phyloP scores from a whole-genome alignment of 2,888 invertebrate genomes.

The Morinoia aosen region DNA sequence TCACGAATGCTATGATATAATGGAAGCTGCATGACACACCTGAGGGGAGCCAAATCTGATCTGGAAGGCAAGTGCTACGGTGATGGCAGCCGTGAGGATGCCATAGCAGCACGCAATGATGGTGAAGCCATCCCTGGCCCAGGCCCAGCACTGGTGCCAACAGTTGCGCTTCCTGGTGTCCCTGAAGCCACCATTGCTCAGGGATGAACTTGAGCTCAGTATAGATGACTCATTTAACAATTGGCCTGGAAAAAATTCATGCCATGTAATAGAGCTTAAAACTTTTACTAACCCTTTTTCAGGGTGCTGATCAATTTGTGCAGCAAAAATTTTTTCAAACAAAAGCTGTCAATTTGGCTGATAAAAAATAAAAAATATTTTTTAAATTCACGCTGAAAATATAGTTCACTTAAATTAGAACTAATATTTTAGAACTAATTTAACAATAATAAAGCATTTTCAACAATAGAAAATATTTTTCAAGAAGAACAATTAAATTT shows the following conservation, averaged over 20 bases:
- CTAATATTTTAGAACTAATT: too few species aligned
- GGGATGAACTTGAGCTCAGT: neutral
- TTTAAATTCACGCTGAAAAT: too few species aligned
- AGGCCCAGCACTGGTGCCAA: slow-evolving; percentile 57
- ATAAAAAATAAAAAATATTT: too few species aligned
- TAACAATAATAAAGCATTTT: too few species aligned
- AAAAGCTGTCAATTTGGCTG: too few species aligned
- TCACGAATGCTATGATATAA: neutral
- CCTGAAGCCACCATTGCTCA: slow-evolving; percentile 32
- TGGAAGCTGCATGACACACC: slow-evolving; percentile 73
- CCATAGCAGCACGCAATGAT: slow-evolving; percentile 80
- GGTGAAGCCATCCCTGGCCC: slow-evolving; percentile 75
- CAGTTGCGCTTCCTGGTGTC: slow-evolving; percentile 55
- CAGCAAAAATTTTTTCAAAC: neutral
- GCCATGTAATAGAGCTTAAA: neutral
- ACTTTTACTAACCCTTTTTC: neutral
- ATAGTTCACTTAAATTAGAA: too few species aligned
- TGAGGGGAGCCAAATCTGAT: slow-evolving; percentile 82
- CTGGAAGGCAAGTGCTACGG: slow-evolving; percentile 81
- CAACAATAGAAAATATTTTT: too few species aligned
- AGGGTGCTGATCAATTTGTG: neutral
- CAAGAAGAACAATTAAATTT: too few species aligned
- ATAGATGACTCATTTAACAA: neutral
- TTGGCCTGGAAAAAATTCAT: neutral
- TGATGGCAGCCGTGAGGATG: slow-evolving; percentile 79